Conservation (phyloP, 2,888 invertebrate genomes). For the Linyphia triangularis region DNA sequence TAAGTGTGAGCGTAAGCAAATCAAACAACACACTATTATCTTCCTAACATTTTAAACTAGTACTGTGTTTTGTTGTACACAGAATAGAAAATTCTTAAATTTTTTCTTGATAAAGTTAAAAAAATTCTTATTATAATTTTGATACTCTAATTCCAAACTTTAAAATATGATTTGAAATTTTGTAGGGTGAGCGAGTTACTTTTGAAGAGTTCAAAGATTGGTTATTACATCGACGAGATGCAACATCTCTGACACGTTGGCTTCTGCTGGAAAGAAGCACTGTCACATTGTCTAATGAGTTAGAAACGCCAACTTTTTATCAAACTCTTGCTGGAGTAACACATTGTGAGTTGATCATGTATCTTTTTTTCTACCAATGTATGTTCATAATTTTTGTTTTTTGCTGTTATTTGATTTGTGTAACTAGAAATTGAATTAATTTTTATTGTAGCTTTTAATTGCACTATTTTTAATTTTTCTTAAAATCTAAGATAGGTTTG, state of each 20-base stretch:
- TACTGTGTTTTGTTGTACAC: no score
- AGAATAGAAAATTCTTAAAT: neutral
- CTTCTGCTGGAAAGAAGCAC: slow-evolving; percentile 85
- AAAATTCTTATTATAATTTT: no score
- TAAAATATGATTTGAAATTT: no score
- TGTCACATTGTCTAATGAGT: slow-evolving; percentile 88
- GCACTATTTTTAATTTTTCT: no score
- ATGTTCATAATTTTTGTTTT: neutral
- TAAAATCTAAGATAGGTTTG: no score
- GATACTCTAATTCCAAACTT: no score
- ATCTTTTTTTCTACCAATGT: neutral
- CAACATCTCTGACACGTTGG: slow-evolving; percentile 91
- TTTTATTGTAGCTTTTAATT: no score
- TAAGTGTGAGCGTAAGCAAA: neutral
- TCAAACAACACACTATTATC: neutral
- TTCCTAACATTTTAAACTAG: neutral
- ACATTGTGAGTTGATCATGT: slow-evolving; percentile 84
- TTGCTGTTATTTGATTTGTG: neutral
- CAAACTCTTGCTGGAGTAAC: slow-evolving; percentile 96
- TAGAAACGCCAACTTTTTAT: slow-evolving; percentile 92
- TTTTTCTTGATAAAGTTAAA: no score
- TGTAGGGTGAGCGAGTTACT: slow-evolving; percentile 81
- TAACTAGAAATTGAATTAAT: neutral
- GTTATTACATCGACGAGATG: slow-evolving; percentile 87
- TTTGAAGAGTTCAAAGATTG: slow-evolving; percentile 86